Base-by-base conservation (phyloP, 2,888 invertebrate species). In the Tenthredo distinguenda region DNA sequence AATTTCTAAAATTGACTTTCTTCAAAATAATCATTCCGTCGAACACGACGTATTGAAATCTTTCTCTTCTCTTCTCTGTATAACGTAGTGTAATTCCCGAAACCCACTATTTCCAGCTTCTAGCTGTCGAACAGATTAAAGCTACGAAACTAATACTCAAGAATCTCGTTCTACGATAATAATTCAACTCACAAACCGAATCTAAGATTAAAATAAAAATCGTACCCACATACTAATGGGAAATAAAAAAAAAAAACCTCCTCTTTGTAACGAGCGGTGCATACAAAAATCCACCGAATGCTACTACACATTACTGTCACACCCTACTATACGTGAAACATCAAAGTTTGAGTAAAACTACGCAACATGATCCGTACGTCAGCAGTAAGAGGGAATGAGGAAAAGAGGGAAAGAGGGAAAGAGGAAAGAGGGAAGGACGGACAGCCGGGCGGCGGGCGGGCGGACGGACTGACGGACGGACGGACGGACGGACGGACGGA, bases 401-500 rank as follows among this genome's bases (percentile, higher is more conserved):
- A 40, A 72, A 71, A 37, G 43, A 47, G 47, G 10, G 37, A 12
- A 34, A 37, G 74, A 74, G 62, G 34, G 62, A 15, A 18, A 26
- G 26, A 21, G 62, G 7, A n/a, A 31, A 47, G 26, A 37, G 18
- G 37, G 6, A 18, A 40, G 43, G 31, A n/a, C 34, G 68, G 77
- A 84, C 77, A 40, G 65, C 7, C 37, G 18, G 65, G 62, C 6
- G 65, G 37, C 10, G 9, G 21, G 4, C 58, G 37, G 65, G 7
- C 37, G 18, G 65, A 40, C 6, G 65, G 37, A 18, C 10, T 1
- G 21, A 12, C 58, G 37, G 55, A 31, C 47, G 34, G 18, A 34
- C 55, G 9, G 34, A 31, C 77, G 10, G 31, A 77, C 79, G 26
- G 74, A 84, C 74, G 21, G 84, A 72, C 37, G n/a, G 86, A 85